Evolutionary conservation across 2,888 invertebrate genomes (phyloP), one percentile per base, ranked within the genome.

Genomic region (Molorchus minor): DNA sequence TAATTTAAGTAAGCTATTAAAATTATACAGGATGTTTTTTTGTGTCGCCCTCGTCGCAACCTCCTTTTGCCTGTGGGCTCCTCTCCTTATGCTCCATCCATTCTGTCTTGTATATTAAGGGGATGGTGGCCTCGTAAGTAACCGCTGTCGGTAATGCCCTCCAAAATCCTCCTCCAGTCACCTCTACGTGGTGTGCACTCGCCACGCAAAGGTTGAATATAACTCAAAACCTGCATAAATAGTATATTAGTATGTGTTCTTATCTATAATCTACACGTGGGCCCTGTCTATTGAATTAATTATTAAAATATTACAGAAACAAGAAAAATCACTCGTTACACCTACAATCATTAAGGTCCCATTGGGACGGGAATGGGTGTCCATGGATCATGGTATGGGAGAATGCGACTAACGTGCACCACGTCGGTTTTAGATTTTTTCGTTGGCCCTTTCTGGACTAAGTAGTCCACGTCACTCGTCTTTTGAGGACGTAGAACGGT

Each of bases 311-410:
- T 33, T n/a, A 33, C 12, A n/a, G 33, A n/a, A n/a, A 10, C 33
- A 33, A 33, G 12, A 10, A 33, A 33, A 33, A 33, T 12, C 3
- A 10, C 33, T 33, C 10, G 12, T 33, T 3, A 33, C 33, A 12
- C 10, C 10, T n/a, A 33, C 12, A 33, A 33, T n/a, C n/a, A n/a
- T n/a, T n/a, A n/a, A n/a, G n/a, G n/a, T n/a, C 33, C 10, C n/a
- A 33, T 41, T 41, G n/a, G n/a, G n/a, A 19, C 10, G 10, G n/a
- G 10, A 41, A 17, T 16, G 15, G 63, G 53, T 2, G 52, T 58
- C 64, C 66, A 69, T 1, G 61, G 62, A 30, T 69, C 66, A 25
- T 68, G 46, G 46, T 65, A 67, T 3, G 60, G 61, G 1, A 65
- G 35, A 7, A 67, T 58, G 17, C 65, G 30, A 13, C 67, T 59